These are phyloP conservation scores for Melospiza georgiana DNA, from an alignment of 2,113 vertebrate species.

Conservation along the genomic window DNA sequence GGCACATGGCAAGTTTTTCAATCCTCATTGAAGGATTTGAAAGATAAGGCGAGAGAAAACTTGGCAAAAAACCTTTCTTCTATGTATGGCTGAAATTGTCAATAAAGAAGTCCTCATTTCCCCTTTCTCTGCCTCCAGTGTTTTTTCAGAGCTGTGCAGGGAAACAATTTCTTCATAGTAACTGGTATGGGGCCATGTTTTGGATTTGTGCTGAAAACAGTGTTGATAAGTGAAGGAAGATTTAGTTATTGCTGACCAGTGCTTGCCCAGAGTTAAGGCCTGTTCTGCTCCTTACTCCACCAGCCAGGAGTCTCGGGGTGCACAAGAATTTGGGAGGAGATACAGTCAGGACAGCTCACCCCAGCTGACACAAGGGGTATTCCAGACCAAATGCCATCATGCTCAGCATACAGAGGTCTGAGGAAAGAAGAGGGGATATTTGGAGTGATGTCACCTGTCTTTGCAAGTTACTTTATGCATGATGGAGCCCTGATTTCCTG, in stretches of 20 bases:
- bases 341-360: background rate
- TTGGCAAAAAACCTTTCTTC: background rate
- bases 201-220: background rate
- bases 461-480: background rate
- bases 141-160: background rate
- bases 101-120: background rate
- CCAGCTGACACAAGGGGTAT: background rate
- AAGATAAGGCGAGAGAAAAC: constrained; percentile 12
- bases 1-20: background rate
- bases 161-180: background rate
- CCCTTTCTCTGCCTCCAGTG: background rate
- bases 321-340: background rate
- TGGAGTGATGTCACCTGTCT: background rate
- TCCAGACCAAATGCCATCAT: background rate
- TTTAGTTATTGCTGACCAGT: background rate
- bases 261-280: background rate
- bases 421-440: background rate
- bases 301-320: background rate
- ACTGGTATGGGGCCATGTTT: background rate
- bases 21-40: background rate
- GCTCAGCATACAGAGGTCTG: background rate
- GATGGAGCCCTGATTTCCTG: background rate
- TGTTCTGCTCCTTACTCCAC: background rate
- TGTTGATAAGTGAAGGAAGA: background rate
- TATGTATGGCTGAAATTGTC: background rate